Evolutionary conservation across 2,888 invertebrate genomes (phyloP), one percentile per base, ranked within the genome.

Genomic region (Linnaemya tessellans): DNA sequence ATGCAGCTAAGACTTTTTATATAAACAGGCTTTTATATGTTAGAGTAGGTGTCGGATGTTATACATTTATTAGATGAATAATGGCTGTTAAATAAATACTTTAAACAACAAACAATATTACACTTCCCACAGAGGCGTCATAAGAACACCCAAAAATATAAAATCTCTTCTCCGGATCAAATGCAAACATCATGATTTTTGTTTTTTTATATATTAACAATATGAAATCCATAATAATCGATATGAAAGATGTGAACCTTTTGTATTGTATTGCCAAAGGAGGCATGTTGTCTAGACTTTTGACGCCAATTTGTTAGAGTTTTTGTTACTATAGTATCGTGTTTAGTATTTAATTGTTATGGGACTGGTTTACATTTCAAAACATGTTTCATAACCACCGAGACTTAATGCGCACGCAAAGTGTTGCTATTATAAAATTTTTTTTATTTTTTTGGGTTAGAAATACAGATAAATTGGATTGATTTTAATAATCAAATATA

Each of bases 241-340:
- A 38, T 38, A 38, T 8, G 9, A 38, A 38, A 38, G 30, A 30
- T 25, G 38, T 13, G 49, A 18, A 58, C 46, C n/a, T 73, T 51
- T 49, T 60, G 56, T 35, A n/a, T 68, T 62, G 9, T 1, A 15
- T 60, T 54, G 51, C 20, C 60, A 46, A 80, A 43, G 70, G 88
- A 89, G 89, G 86, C 89, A 88, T 73, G 68, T 84, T 87, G 89
- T 89, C 89, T 89, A 89, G 89, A 89, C 89, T 86, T 79, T 85
- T 86, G 89, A 87, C 89, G 89, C 89, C 89, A 88, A 60, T 71
- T 65, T 75, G 73, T 79, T 38, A 41, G 56, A 58, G 10, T 68
- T 11, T 43, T 18, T 49, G 30, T 68, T 30, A 30, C 30, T 30
- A 30, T 3, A 30, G 30, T 30, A 30, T 30, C 30, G 5, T 30